phyloP scores from a whole-genome alignment of 2,113 vertebrate genomes.

The Origma solitaria region DNA sequence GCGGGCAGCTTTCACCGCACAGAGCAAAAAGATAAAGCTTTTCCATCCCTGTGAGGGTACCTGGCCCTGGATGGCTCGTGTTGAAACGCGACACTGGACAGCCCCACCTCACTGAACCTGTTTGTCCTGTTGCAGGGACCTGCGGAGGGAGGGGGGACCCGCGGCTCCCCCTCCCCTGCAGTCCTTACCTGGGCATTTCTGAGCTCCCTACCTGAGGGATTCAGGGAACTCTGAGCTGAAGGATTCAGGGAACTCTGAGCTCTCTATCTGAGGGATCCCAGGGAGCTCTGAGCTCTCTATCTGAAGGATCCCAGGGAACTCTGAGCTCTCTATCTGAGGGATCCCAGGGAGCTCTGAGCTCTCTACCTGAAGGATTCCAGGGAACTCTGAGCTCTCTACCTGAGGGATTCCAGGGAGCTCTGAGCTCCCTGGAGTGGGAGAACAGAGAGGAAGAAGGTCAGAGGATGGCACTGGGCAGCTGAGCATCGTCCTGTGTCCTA shows the following conservation, averaged over 20 bases:
- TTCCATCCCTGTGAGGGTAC: neutral
- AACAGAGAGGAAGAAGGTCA: neutral
- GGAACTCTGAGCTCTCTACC: no score
- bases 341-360: neutral
- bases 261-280: no score
- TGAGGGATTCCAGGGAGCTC: neutral
- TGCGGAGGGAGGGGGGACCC: neutral
- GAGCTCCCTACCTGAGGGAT: neutral
- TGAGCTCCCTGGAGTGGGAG: neutral
- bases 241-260: neutral
- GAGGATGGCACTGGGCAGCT: neutral
- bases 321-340: neutral
- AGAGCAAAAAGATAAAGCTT: neutral
- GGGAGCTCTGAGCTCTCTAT: neutral
- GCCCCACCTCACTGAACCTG: neutral
- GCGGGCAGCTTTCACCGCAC: neutral
- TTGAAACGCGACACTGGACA: conserved; percentile 3
- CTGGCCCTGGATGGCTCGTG: neutral
- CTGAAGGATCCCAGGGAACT: neutral
- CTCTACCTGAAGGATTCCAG: neutral
- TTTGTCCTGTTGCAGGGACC: neutral
- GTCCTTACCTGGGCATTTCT: neutral
- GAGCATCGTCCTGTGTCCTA: neutral
- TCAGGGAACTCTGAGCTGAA: no score
- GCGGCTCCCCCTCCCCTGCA: neutral